phyloP scores from a whole-genome alignment of 2,888 invertebrate genomes.

The Zonitis immaculata region DNA sequence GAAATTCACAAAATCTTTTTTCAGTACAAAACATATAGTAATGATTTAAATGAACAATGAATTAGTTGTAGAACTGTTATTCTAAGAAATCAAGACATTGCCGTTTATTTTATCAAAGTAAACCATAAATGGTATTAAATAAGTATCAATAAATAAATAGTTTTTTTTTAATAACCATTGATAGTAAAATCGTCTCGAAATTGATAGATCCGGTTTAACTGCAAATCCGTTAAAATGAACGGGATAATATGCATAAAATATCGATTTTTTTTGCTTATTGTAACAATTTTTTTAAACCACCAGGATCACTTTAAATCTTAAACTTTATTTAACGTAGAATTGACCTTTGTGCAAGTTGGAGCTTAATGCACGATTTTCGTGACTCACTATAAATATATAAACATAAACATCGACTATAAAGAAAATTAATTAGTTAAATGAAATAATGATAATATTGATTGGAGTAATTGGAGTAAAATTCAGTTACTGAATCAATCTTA shows the following conservation, averaged over 20 bases:
- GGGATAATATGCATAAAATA: not conserved
- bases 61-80: not conserved
- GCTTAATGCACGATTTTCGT: slow-evolving; percentile 20
- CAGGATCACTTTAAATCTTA: slow-evolving; percentile 11
- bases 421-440: too few relatives aligned
- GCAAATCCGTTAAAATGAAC: not conserved
- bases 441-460: not conserved
- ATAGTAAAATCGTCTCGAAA: not conserved
- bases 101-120: not conserved
- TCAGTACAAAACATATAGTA: too few relatives aligned
- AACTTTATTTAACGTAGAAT: not conserved
- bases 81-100: not conserved
- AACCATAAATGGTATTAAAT: not conserved
- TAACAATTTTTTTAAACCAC: not conserved
- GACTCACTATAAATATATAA: slow-evolving; percentile 10
- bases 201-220: not conserved
- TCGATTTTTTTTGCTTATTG: too few relatives aligned
- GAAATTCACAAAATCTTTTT: too few relatives aligned
- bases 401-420: not conserved
- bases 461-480: too few relatives aligned
- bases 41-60: too few relatives aligned
- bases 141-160: not conserved
- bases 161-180: not conserved
- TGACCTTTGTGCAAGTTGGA: slow-evolving; percentile 3
- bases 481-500: too few relatives aligned